Percentiles rank a stretch among this genome's conserved stretches.
Conservation (phyloP, 1,140 invertebrate species). For the Metopolophium dirhodum region DNA sequence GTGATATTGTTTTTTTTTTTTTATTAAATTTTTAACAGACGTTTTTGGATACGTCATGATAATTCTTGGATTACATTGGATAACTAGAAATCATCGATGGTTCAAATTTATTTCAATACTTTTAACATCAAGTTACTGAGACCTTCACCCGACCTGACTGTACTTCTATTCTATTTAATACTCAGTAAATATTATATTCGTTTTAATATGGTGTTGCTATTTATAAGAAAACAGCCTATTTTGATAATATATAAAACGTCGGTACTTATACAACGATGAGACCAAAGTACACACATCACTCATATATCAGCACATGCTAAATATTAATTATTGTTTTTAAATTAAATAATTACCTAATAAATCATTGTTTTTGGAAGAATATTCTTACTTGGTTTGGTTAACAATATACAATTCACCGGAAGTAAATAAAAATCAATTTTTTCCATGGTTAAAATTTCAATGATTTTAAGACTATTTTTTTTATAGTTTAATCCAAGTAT, state of each 20-base stretch:
- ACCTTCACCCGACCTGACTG: background rate
- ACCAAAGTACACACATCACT: background rate
- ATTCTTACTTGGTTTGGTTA: background rate
- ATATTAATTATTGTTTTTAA: background rate
- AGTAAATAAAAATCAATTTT: background rate
- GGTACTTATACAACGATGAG: background rate
- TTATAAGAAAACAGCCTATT: background rate
- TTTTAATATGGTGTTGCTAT: background rate
- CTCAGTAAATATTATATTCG: no score
- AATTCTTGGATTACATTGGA: background rate
- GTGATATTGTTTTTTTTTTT: background rate
- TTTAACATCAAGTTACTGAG: background rate
- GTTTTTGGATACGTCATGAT: background rate
- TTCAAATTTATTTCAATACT: background rate
- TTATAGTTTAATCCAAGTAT: no score
- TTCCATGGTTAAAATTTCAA: background rate
- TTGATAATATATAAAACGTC: background rate
- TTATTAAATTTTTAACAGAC: background rate
- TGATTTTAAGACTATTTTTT: no score
- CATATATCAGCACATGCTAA: background rate
- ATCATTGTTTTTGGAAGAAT: background rate
- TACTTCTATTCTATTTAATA: background rate
- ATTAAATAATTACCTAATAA: no score
- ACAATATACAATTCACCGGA: background rate
- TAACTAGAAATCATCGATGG: background rate